phyloP scores from a whole-genome alignment of 2,113 vertebrate genomes.

The Anseranas semipalmata region DNA sequence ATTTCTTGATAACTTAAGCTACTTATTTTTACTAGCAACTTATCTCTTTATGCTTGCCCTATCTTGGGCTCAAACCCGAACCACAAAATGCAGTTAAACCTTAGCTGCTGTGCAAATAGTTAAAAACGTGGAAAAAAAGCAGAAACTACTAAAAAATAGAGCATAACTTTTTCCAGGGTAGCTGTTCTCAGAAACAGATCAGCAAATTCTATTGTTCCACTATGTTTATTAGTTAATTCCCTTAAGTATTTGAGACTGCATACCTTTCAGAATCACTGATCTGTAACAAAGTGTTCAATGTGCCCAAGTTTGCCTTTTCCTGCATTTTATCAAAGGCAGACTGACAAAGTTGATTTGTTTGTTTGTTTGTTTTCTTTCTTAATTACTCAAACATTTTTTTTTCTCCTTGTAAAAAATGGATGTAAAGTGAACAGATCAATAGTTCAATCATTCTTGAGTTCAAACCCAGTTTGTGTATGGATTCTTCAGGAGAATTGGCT shows the following conservation, averaged over 20 bases:
- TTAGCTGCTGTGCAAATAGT: background rate
- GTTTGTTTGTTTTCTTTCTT: background rate
- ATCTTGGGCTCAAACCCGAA: background rate
- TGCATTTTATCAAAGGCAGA: background rate
- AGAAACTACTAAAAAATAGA: background rate
- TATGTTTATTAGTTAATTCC: background rate
- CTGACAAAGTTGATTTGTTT: background rate
- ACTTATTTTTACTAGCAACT: background rate
- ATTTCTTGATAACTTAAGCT: background rate
- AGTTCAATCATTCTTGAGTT: background rate
- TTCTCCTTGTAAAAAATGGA: background rate
- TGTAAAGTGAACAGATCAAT: background rate
- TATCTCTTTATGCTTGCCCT: background rate
- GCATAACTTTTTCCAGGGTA: background rate
- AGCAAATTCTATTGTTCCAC: background rate
- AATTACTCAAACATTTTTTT: background rate
- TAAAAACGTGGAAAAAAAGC: slow-evolving; percentile 1
- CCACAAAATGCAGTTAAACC: background rate
- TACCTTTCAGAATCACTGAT: background rate
- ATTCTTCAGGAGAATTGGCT: background rate
- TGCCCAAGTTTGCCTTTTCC: background rate
- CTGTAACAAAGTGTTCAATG: background rate
- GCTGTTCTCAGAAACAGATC: background rate
- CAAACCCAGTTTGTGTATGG: background rate
- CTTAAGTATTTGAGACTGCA: background rate